These are phyloP conservation scores for Thalassoma bifasciatum DNA, from an alignment of 2,113 vertebrate species.

Conservation along the genomic window DNA sequence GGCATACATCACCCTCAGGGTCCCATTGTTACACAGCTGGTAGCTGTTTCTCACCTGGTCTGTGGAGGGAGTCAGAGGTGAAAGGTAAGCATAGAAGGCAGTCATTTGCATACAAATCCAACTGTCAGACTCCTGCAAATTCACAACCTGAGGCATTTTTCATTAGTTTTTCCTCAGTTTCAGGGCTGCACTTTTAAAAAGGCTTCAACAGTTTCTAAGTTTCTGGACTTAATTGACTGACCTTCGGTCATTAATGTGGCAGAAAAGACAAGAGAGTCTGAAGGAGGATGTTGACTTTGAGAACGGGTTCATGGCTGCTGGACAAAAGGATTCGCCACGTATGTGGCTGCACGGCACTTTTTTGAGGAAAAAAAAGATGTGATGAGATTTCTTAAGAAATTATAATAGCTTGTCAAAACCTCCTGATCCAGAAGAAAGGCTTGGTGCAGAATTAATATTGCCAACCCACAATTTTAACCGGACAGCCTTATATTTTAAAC, in stretches of 20 bases:
- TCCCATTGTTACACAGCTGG: constrained; percentile 97
- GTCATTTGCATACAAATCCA: background rate
- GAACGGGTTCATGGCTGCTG: background rate
- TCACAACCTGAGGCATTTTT: background rate
- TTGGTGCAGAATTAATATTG: background rate
- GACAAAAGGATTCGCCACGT: background rate
- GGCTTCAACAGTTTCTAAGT: background rate
- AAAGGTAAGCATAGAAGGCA: background rate
- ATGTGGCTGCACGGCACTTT: background rate
- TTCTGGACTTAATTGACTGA: background rate
- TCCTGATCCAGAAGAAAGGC: background rate
- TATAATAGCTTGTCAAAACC: background rate
- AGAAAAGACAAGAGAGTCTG: background rate
- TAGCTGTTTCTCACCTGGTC: constrained; percentile 99
- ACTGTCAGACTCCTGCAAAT: background rate
- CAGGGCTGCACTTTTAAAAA: background rate
- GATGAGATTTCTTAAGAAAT: background rate
- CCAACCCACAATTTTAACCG: background rate
- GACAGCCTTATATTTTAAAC: background rate
- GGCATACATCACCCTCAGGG: constrained; percentile 97
- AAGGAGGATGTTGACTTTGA: background rate
- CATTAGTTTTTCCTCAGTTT: background rate
- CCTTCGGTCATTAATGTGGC: background rate
- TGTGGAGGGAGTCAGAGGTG: constrained; percentile 69
- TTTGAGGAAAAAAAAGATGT: background rate